A percentile compares a stretch with the other conserved stretches of the same genome.
These are phyloP conservation scores for Grammomys surdaster DNA, from an alignment of 2,113 vertebrate genomes.

Conservation along the genomic window DNA sequence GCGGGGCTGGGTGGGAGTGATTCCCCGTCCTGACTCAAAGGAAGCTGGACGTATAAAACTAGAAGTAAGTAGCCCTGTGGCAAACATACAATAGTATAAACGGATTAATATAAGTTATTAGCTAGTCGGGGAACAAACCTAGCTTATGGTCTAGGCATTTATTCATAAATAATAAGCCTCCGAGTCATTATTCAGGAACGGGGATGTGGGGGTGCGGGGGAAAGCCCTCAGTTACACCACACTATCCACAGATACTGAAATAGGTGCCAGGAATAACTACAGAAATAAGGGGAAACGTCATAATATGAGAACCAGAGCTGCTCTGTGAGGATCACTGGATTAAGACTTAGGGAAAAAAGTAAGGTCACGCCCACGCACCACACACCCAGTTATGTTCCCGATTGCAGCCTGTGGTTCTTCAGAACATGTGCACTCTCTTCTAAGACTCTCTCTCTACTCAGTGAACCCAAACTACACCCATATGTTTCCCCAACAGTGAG, in stretches of 20 bases:
- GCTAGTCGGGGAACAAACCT: too few species aligned
- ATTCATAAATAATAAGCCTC: too few species aligned
- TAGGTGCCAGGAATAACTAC: neutral
- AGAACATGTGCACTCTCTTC: neutral
- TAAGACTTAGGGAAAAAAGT: conserved; percentile 36
- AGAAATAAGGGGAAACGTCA: conserved; percentile 25
- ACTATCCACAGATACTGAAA: neutral
- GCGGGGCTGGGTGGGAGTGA: too few species aligned
- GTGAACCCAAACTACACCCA: neutral
- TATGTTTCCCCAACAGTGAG: neutral
- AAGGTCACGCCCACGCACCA: neutral
- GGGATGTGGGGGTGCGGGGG: too few species aligned
- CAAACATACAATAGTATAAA: too few species aligned
- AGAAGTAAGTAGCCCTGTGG: too few species aligned
- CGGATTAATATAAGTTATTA: too few species aligned
- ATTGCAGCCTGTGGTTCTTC: neutral
- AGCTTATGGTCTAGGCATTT: too few species aligned
- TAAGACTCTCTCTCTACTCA: neutral
- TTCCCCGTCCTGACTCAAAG: too few species aligned
- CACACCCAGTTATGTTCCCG: neutral
- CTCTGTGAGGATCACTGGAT: neutral
- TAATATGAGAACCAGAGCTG: neutral
- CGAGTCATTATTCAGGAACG: too few species aligned
- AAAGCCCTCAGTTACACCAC: neutral
- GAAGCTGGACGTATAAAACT: too few species aligned